Conservation (phyloP, 2,113 vertebrate genomes). For the Acrocephalus arundinaceus region DNA sequence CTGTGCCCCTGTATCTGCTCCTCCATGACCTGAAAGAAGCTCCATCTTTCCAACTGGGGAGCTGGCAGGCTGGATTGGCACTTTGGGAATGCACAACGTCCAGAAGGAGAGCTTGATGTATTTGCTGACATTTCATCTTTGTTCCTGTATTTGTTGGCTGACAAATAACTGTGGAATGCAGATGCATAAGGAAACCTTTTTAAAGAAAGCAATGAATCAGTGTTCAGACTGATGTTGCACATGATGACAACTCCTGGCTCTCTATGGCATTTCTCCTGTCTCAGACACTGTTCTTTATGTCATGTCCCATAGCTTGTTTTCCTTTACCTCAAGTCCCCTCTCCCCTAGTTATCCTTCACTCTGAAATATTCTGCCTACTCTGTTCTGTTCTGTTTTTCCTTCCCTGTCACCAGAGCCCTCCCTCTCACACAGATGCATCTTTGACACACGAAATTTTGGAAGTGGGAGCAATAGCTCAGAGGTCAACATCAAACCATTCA, state of each 20-base stretch:
- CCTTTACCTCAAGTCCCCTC: constrained; percentile 8
- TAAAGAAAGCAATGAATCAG: neutral
- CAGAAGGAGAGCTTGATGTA: neutral
- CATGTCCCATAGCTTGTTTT: neutral
- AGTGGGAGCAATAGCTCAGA: constrained; percentile 10
- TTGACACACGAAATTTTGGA: neutral
- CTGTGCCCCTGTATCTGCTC: neutral
- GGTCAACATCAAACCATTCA: neutral
- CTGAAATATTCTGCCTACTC: neutral
- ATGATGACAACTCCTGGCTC: constrained; percentile 7
- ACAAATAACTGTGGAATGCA: constrained; percentile 4
- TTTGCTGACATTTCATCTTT: constrained; percentile 32
- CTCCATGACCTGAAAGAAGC: neutral
- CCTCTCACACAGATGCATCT: neutral
- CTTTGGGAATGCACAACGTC: neutral
- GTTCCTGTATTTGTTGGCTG: constrained; percentile 8
- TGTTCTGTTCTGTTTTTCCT: neutral
- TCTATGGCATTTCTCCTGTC: neutral
- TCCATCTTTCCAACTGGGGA: neutral
- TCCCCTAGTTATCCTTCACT: neutral
- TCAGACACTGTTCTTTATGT: constrained; percentile 9
- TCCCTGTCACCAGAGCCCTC: neutral
- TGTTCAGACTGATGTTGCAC: neutral
- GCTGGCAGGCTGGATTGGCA: neutral
- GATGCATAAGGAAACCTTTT: neutral